Conservation (phyloP, 2,888 invertebrate genomes). For the Polydrusus pterygomalis region DNA sequence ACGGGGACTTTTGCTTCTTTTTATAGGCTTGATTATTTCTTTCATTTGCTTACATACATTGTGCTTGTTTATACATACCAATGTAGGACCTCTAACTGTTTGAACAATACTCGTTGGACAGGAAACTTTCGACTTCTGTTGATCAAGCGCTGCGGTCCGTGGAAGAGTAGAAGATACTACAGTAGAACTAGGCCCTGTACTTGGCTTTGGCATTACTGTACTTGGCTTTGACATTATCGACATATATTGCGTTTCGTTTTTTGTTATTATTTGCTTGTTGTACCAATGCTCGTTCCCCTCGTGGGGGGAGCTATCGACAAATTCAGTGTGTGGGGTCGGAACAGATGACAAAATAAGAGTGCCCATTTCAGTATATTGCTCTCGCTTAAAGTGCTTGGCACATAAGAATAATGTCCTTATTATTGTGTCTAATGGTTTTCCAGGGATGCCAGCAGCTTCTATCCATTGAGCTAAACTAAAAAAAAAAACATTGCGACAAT, state of each 20-base stretch:
- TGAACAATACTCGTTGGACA: too few species aligned
- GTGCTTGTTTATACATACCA: too few species aligned
- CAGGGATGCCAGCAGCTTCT: slow-evolving; percentile 6
- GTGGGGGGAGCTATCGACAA: not conserved
- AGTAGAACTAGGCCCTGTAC: not conserved
- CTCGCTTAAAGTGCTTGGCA: not conserved
- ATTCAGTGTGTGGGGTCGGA: not conserved
- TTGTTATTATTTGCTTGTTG: not conserved
- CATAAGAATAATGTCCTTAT: slow-evolving; percentile 6
- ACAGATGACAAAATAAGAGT: slow-evolving; percentile 4
- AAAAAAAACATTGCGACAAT: not conserved
- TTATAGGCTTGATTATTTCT: too few species aligned
- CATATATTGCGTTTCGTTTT: not conserved
- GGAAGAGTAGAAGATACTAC: not conserved
- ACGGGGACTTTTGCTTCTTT: too few species aligned
- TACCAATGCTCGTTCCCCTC: slow-evolving; percentile 1
- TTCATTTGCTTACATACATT: too few species aligned
- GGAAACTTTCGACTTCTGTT: too few species aligned
- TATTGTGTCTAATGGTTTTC: not conserved
- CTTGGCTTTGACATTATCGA: not conserved
- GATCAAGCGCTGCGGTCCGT: too few species aligned
- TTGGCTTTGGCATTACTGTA: not conserved
- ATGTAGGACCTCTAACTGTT: too few species aligned
- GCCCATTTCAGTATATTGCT: slow-evolving; percentile 1
- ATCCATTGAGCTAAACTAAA: slow-evolving; percentile 21